phyloP scores from a whole-genome alignment of 2,113 vertebrate genomes.

The Mus spicilegus region DNA sequence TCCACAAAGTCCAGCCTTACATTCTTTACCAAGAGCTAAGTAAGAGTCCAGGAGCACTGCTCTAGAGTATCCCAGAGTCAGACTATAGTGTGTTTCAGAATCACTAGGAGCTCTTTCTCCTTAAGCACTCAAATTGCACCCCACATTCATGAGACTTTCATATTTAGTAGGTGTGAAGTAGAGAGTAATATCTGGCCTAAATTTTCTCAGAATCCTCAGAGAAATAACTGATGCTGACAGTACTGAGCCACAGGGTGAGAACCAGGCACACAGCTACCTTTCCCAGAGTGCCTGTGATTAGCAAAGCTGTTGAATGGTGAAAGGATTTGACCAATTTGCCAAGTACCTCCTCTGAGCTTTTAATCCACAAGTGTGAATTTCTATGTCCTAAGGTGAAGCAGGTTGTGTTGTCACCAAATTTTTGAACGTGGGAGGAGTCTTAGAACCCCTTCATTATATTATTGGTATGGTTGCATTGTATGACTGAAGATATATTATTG shows the following conservation, averaged over 20 bases:
- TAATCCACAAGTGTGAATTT: background rate
- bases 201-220: background rate
- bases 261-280: background rate
- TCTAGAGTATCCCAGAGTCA: background rate
- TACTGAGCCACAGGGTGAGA: background rate
- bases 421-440: background rate
- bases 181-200: background rate
- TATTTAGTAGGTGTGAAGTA: background rate
- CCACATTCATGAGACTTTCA: background rate
- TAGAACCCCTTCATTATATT: background rate
- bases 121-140: background rate
- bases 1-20: too few relatives aligned
- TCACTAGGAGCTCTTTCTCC: background rate
- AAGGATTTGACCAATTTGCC: background rate
- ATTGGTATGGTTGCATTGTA: background rate
- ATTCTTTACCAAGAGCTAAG: slow-evolving; percentile 16
- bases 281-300: background rate
- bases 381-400: background rate
- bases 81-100: background rate
- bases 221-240: background rate
- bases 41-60: background rate
- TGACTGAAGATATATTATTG: background rate
- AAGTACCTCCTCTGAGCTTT: background rate
- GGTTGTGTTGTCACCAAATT: background rate
- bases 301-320: background rate